Conservation (phyloP, 2,797 vertebrate species). For the Clangula hyemalis region DNA sequence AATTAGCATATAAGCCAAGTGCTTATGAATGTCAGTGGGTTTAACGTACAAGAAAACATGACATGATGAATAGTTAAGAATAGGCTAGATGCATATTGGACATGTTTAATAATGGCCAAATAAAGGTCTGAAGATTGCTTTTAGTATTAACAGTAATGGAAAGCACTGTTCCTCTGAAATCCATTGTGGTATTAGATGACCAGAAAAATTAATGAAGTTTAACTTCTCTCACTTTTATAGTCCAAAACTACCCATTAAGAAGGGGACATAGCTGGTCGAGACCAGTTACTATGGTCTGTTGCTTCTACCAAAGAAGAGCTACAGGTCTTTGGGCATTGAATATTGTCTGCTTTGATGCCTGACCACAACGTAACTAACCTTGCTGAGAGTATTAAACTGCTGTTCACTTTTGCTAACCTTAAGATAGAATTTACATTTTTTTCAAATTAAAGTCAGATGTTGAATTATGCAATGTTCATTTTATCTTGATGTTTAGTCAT, state of each 20-base stretch:
- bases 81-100: rapidly evolving
- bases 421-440: neutral
- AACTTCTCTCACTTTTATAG: neutral
- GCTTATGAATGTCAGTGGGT: neutral
- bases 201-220: neutral
- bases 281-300: neutral
- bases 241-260: neutral
- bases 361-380: neutral
- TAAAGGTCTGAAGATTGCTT: neutral
- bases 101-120: neutral
- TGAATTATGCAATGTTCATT: neutral
- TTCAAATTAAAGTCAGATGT: rapidly evolving
- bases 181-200: neutral
- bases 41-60: neutral
- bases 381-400: neutral
- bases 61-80: neutral
- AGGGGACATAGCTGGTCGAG: neutral
- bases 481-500: neutral
- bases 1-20: neutral
- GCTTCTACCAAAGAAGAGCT: neutral
- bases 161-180: neutral
- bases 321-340: neutral
- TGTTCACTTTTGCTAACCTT: neutral
- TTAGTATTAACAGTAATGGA: neutral
- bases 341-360: neutral